Evolutionary conservation across 2,797 vertebrate genomes (phyloP).

Genomic region (Sparidentex hasta): DNA sequence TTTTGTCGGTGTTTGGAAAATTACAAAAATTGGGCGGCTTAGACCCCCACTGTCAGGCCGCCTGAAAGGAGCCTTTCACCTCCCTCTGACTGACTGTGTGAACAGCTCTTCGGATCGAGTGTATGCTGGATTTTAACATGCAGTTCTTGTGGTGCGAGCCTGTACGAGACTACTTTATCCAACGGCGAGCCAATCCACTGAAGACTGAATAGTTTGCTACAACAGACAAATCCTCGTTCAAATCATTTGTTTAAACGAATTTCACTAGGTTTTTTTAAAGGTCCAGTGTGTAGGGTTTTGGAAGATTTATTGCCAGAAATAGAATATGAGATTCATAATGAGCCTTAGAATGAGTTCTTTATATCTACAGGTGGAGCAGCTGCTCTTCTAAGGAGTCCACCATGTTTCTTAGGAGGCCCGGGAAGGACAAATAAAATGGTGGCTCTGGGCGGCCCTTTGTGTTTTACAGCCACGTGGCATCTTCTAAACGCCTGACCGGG

Average conservation of each 20-base stretch:
- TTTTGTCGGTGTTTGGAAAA: slow-evolving; percentile 67
- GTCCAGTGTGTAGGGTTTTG: too few species aligned
- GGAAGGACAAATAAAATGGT: too few species aligned
- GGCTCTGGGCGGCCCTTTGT: too few species aligned
- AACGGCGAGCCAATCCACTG: not conserved
- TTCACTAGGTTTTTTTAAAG: not conserved
- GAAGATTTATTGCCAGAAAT: too few species aligned
- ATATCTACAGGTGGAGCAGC: too few species aligned
- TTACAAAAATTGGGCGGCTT: slow-evolving; percentile 58
- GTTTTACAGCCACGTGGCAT: too few species aligned
- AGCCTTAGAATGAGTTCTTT: too few species aligned
- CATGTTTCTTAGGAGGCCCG: too few species aligned
- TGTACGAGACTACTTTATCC: not conserved
- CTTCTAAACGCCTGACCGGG: too few species aligned
- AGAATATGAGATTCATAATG: too few species aligned
- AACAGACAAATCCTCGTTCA: not conserved
- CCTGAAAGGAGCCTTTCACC: slow-evolving; percentile 77
- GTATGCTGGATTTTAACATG: slow-evolving; percentile 20
- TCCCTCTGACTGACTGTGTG: slow-evolving; percentile 36
- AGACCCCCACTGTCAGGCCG: slow-evolving; percentile 53
- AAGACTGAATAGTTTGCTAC: slow-evolving; percentile 1
- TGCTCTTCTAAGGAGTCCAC: too few species aligned
- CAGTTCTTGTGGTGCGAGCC: slow-evolving; percentile 13
- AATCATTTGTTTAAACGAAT: not conserved
- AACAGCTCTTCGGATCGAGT: slow-evolving; percentile 31